A percentile compares a stretch with the other conserved stretches of the same genome.
phyloP scores from a whole-genome alignment of 2,888 invertebrate species.

The Ormyrus thymus region DNA sequence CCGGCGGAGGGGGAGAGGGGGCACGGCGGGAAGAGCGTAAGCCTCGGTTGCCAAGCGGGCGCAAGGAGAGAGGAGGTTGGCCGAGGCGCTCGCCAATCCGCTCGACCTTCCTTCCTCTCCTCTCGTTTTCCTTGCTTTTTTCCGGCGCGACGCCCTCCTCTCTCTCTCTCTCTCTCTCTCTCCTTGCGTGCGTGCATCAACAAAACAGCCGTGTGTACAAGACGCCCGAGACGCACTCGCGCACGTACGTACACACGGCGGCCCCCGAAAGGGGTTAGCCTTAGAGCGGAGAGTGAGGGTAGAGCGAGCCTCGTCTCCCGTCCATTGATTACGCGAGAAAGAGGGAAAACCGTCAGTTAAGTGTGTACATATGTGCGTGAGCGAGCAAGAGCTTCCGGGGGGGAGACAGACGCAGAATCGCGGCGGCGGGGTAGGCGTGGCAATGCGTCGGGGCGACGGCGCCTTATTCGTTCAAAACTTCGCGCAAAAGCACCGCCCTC shows the following conservation, averaged over 20 bases:
- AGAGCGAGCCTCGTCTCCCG: slow-evolving; percentile 53
- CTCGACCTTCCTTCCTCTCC: slow-evolving; percentile 27
- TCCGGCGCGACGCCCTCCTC: not conserved
- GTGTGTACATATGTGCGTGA: slow-evolving; percentile 35
- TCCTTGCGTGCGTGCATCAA: not conserved
- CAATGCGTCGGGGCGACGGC: slow-evolving; percentile 70
- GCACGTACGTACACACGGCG: too few species aligned
- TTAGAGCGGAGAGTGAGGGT: slow-evolving; percentile 37
- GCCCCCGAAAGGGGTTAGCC: too few species aligned
- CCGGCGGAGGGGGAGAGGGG: slow-evolving; percentile 9
- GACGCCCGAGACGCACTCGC: too few species aligned
- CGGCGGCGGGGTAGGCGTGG: slow-evolving; percentile 70
- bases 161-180: not conserved
- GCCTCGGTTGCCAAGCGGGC: slow-evolving; percentile 43
- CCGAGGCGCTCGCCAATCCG: slow-evolving; percentile 41
- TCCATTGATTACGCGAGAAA: slow-evolving; percentile 75
- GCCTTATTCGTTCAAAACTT: slow-evolving; percentile 76
- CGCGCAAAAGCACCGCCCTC: slow-evolving; percentile 67
- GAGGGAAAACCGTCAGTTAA: slow-evolving; percentile 69
- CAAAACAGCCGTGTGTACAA: not conserved
- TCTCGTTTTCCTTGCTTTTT: slow-evolving; percentile 35
- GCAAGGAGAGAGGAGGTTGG: slow-evolving; percentile 29
- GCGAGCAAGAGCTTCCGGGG: slow-evolving; percentile 55
- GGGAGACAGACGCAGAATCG: slow-evolving; percentile 60
- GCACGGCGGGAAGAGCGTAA: not conserved